Evolutionary conservation across 2,888 invertebrate genomes (phyloP), one percentile per base, ranked within the genome.

Genomic region (Conus canariensis): DNA sequence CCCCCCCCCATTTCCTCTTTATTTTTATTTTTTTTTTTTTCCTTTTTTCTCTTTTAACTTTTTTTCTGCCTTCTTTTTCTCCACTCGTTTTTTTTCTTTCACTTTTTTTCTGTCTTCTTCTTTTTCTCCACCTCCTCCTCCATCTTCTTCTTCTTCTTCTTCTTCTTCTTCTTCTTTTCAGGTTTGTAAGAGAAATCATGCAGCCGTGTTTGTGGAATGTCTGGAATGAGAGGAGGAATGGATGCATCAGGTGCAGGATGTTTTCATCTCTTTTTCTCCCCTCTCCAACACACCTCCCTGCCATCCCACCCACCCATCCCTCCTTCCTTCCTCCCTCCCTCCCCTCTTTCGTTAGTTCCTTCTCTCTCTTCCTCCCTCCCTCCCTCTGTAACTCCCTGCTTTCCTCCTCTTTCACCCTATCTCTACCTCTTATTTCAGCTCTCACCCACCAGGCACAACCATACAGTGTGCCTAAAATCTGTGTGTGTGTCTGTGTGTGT

Each of bases 61-160:
- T 70, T 70, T 19, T 70, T 14, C 70, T n/a, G 14, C n/a, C 19
- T 70, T 4, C 22, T 70, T 22, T 70, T 22, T 8, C 22, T 70
- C n/a, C 22, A 19, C 70, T 22, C 3, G n/a, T 22, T 70, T 19
- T 22, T 70, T 19, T 22, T 70, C 70, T 22, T 70, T 22, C 6
- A 8, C 22, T 70, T 22, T 22, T 70, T 70, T 19, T 14, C 19
- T 19, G 14, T 70, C 70, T 70, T 70, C 70, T 70, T 70, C 70
- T 70, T 70, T 19, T 70, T 70, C 70, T 70, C 22, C 70, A 19
- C 22, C 70, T 70, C 22, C 70, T 70, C 4, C 70, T 70, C 30
- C 58, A n/a, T 83, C 83, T 83, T 83, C 83, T 83, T 16, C 83
- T 83, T 83, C 83, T 83, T 83, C 83, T 83, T 83, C 45, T 83